Evolutionary conservation across 1,140 invertebrate genomes (phyloP).

Genomic region (Venustaconcha ellipsiformis): DNA sequence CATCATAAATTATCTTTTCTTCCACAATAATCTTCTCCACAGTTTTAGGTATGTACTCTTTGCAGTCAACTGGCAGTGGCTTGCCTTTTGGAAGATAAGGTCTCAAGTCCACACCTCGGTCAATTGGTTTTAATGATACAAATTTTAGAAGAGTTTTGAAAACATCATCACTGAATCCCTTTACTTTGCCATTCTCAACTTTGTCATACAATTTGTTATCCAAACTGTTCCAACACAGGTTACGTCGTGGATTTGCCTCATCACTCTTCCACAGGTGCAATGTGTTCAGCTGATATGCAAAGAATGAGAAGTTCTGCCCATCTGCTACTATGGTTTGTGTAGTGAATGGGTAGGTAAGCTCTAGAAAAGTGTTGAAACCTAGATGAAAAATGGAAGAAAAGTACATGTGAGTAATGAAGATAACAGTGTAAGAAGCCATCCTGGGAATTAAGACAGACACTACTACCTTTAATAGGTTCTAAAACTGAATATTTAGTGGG

Average conservation of each 20-base stretch:
- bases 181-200: conserved; percentile 79
- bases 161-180: conserved; percentile 83
- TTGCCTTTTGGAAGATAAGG: conserved; percentile 70
- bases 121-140: conserved; percentile 78
- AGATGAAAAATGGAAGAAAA: conserved; percentile 28
- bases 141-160: conserved; percentile 81
- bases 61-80: too few relatives aligned
- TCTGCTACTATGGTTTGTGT: conserved; percentile 88
- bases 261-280: conserved; percentile 75
- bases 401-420: too few relatives aligned
- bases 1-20: too few relatives aligned
- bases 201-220: conserved; percentile 81
- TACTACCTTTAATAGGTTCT: too few relatives aligned
- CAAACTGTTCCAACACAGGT: conserved; percentile 85
- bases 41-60: too few relatives aligned
- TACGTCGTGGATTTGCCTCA: conserved; percentile 77
- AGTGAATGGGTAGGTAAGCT: conserved; percentile 88
- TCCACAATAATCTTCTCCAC: too few relatives aligned
- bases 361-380: conserved; percentile 89
- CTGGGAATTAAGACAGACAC: too few relatives aligned
- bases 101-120: conserved; percentile 76
- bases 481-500: too few relatives aligned
- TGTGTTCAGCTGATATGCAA: conserved; percentile 91
- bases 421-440: too few relatives aligned
- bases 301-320: conserved; percentile 86